Evolutionary conservation across 2,888 invertebrate genomes (phyloP).

Genomic region (Calameuta pallipes): DNA sequence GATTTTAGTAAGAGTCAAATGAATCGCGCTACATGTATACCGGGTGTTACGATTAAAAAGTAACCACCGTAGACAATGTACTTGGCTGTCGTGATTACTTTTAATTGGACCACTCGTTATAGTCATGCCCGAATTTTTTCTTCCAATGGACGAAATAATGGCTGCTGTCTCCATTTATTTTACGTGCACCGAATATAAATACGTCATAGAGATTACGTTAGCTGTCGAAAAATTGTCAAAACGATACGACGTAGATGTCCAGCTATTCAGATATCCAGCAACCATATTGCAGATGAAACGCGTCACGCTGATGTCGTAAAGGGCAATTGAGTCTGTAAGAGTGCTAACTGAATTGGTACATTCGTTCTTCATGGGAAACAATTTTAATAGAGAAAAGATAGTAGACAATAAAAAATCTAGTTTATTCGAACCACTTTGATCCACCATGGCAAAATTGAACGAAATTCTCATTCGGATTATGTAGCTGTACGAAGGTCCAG

Average conservation of each 20-base stretch:
- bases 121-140: not conserved
- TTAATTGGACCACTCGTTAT: not conserved
- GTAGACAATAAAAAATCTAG: too few relatives aligned
- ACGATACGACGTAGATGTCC: too few relatives aligned
- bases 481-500: not conserved
- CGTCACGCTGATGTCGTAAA: not conserved
- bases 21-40: not conserved
- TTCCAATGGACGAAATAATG: not conserved
- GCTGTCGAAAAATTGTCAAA: too few relatives aligned
- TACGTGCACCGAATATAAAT: too few relatives aligned
- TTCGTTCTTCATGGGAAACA: not conserved
- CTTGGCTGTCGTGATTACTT: not conserved
- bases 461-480: not conserved
- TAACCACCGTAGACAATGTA: not conserved
- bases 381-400: not conserved
- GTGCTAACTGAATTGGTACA: not conserved
- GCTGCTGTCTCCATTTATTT: not conserved
- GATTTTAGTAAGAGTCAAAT: not conserved
- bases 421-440: not conserved
- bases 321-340: not conserved
- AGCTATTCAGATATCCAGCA: too few relatives aligned
- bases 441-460: not conserved
- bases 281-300: not conserved
- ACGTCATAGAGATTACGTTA: too few relatives aligned
- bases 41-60: not conserved